Percentiles rank a stretch among this genome's conserved stretches.
Evolutionary conservation across 2,888 invertebrate genomes (phyloP).

Genomic region (Tipula unca): DNA sequence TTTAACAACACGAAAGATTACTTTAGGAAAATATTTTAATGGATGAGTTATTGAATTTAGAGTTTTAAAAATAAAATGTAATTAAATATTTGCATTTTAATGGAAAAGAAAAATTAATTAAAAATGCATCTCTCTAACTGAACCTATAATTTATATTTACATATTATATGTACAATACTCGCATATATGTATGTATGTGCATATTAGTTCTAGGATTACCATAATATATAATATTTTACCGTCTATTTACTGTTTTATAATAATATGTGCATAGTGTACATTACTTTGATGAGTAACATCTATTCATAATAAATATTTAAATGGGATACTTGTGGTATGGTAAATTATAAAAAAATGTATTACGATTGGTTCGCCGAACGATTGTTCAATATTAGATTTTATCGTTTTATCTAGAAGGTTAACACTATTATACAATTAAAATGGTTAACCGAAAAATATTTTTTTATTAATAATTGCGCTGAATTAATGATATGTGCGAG

Average conservation of each 20-base stretch:
- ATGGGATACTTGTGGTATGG: neutral
- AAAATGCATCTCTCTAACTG: neutral
- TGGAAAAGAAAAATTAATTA: neutral
- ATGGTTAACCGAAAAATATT: neutral
- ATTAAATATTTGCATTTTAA: slow-evolving; percentile 8
- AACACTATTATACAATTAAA: neutral
- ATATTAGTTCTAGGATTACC: too few species aligned
- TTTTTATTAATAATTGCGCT: too few species aligned
- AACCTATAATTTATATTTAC: slow-evolving; percentile 1
- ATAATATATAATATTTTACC: too few species aligned
- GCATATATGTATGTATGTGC: too few species aligned
- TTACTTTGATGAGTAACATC: neutral
- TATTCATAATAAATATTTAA: neutral
- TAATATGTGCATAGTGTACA: neutral
- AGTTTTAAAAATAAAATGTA: neutral
- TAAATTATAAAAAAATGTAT: neutral
- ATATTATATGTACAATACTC: too few species aligned
- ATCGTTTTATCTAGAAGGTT: neutral
- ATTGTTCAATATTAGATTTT: neutral
- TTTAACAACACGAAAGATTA: neutral
- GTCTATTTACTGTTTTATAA: neutral
- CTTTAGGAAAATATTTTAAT: neutral
- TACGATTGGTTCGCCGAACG: neutral
- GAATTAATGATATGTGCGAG: too few species aligned
- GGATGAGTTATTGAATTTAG: neutral